A percentile compares a stretch with the other conserved stretches of the same genome.
These are phyloP conservation scores for Hydrochoerus hydrochaeris DNA, from an alignment of 2,113 vertebrate species.

Conservation along the genomic window DNA sequence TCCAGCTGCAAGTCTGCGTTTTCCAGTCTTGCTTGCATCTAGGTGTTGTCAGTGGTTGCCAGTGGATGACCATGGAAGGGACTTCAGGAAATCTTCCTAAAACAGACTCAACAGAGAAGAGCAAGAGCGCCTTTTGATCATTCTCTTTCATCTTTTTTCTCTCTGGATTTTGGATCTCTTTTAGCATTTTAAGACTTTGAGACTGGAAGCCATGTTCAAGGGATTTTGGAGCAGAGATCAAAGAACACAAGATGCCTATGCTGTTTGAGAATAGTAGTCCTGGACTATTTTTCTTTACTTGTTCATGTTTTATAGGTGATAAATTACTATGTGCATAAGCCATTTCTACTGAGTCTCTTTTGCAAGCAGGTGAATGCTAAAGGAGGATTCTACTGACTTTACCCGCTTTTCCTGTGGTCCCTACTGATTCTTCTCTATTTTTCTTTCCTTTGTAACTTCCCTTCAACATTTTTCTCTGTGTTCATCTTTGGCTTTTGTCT, in stretches of 20 bases:
- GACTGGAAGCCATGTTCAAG: constrained; percentile 40
- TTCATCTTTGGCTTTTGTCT: constrained; percentile 24
- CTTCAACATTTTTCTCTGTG: background rate
- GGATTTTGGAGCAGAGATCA: background rate
- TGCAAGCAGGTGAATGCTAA: constrained; percentile 35
- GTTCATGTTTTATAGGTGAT: constrained; percentile 45
- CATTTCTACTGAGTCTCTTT: background rate
- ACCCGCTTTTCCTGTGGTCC: background rate
- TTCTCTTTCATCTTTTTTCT: background rate
- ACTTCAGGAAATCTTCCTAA: background rate
- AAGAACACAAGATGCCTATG: background rate
- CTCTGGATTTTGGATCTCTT: constrained; percentile 46
- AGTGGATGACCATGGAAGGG: background rate
- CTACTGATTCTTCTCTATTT: background rate
- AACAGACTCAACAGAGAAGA: background rate
- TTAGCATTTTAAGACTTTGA: background rate
- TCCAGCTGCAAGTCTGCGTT: background rate
- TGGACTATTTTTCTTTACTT: background rate
- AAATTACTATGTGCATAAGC: background rate
- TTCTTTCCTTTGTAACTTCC: background rate
- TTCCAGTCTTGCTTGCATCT: constrained; percentile 30
- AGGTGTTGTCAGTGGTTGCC: background rate
- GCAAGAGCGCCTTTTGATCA: background rate
- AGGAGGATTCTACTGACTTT: background rate
- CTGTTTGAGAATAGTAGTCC: background rate